Percentiles rank a stretch among this genome's conserved stretches.
These are phyloP conservation scores for Thoracochromis brauschi DNA, from an alignment of 2,113 vertebrate genomes.

Conservation along the genomic window DNA sequence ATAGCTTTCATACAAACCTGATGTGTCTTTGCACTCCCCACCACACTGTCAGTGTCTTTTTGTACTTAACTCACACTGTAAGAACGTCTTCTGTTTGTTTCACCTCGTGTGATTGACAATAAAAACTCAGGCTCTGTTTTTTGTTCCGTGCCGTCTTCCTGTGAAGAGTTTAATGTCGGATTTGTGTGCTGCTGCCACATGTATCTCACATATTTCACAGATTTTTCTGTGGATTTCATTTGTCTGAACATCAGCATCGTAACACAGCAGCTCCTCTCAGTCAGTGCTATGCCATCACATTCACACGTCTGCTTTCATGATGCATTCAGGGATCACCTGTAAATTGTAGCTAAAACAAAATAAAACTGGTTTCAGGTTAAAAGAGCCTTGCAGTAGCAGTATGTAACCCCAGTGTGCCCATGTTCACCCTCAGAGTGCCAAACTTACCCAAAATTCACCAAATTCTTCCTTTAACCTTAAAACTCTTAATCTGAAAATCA, in stretches of 20 bases:
- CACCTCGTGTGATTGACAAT: background rate
- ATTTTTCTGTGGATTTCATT: background rate
- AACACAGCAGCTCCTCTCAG: background rate
- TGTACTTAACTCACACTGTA: background rate
- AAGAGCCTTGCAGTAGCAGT: background rate
- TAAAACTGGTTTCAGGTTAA: background rate
- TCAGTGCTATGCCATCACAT: background rate
- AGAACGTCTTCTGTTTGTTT: background rate
- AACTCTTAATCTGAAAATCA: background rate
- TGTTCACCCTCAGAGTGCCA: background rate
- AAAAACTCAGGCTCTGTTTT: background rate
- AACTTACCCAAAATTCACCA: background rate
- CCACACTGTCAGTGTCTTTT: background rate
- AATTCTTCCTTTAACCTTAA: background rate
- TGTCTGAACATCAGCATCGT: background rate
- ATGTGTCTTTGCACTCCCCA: background rate
- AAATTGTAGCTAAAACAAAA: background rate
- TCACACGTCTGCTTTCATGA: background rate
- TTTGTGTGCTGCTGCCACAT: too few relatives aligned
- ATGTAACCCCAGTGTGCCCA: background rate
- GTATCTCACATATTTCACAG: background rate
- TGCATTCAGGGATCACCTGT: background rate
- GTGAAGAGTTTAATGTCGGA: background rate
- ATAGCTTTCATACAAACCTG: background rate
- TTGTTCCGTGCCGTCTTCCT: rapidly evolving